Evolutionary conservation across 64 coral and sea anemone species (phyloP), one percentile per base, ranked within the genome.

Genomic region (Porites lutea): DNA sequence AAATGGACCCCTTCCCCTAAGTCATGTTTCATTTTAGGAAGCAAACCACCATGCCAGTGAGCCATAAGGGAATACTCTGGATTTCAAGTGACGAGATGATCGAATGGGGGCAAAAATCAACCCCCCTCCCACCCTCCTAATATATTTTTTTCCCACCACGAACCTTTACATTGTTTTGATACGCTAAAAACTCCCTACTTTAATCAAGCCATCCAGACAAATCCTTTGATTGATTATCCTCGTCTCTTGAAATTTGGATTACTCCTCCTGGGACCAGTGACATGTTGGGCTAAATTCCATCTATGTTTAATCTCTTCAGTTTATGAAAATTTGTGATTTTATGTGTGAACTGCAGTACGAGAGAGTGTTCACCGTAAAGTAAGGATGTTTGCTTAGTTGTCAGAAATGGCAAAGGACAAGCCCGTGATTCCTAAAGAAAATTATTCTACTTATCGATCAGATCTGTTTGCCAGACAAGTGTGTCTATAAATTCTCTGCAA

Each of bases 1-100:
- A 67, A 67, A 67, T 67, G 64, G 64, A 67, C 64, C 64, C 64
- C 64, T 67, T 67, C 16, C 64, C 64, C 64, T 67, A 18, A 67
- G 64, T 67, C 64, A 67, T 15, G 64, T 67, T 67, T 67, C 64
- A 8, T 67, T 67, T 19, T 10, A 66, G 10, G 64, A 66, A 66
- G 64, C 11, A 66, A 66, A 66, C 64, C 64, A 66, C 64, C 64
- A 66, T 66, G 64, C 64, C 64, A 66, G 64, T 66, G 64, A 66
- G 64, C 64, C 64, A 16, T 66, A 66, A n/a, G 64, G 64, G 8
- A 66, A 66, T 66, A 66, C 64, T 66, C 15, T 66, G 64, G 11
- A 66, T 66, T 66, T 66, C 64, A 37, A 37, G 27, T 37, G 27
- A 37, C 27, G 27, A 37, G 27, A 37, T 37, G 27, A 37, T 37